Evolutionary conservation across 2,797 vertebrate species (phyloP).

Genomic region (Spondyliosoma cantharus): DNA sequence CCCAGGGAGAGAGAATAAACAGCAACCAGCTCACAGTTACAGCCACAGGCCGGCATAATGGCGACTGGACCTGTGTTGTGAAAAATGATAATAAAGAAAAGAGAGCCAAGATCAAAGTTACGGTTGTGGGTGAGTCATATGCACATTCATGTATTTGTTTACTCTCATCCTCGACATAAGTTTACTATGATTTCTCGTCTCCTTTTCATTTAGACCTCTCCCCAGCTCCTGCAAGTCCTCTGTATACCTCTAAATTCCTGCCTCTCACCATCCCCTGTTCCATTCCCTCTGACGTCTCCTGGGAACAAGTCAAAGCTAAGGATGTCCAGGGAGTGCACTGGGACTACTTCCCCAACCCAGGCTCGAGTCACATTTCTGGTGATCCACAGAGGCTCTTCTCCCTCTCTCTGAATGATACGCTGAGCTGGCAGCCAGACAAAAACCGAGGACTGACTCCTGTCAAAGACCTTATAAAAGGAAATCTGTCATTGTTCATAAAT

Average conservation of each 20-base stretch:
- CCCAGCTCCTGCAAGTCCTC: neutral
- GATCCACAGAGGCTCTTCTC: conserved; percentile 28
- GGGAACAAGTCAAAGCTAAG: conserved; percentile 46
- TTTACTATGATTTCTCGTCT: neutral
- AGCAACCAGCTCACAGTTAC: fast-evolving
- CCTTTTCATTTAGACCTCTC: conserved; percentile 69
- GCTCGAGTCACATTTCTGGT: fast-evolving
- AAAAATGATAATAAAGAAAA: fast-evolving
- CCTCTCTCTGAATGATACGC: neutral
- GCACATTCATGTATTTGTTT: neutral
- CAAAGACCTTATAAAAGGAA: fast-evolving
- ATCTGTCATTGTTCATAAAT: conserved; percentile 48
- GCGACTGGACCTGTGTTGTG: conserved; percentile 75
- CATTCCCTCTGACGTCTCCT: conserved; percentile 38
- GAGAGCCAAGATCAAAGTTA: conserved; percentile 13
- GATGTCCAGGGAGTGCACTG: conserved; percentile 59
- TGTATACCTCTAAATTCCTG: conserved; percentile 52
- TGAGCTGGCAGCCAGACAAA: neutral
- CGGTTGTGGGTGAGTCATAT: conserved; percentile 75
- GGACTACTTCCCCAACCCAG: conserved; percentile 57
- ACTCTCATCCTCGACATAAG: neutral
- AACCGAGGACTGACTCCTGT: fast-evolving
- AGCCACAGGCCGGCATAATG: conserved; percentile 33
- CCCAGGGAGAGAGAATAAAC: fast-evolving
- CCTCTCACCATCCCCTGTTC: conserved; percentile 68